Evolutionary conservation across 1,140 invertebrate species (phyloP).

Genomic region (Drosophila teissieri): DNA sequence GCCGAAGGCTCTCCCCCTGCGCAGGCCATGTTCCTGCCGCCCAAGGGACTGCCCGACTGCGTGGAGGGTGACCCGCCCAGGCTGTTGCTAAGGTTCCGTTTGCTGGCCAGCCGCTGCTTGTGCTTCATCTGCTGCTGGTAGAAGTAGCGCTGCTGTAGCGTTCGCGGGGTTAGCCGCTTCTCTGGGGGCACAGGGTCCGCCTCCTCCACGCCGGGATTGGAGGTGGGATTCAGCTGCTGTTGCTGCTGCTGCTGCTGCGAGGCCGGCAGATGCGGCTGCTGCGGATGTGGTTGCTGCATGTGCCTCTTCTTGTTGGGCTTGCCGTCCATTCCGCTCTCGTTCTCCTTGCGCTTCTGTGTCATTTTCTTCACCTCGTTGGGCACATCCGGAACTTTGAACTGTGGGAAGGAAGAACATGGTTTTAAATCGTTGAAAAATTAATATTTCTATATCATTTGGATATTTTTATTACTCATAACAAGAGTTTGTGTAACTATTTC

Average conservation of each 20-base stretch:
- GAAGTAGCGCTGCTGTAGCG: conserved; percentile 67
- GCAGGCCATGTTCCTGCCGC: conserved; percentile 1
- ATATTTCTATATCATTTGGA: not conserved
- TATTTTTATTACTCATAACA: not conserved
- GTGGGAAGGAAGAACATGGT: not conserved
- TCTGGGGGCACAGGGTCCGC: conserved; percentile 34
- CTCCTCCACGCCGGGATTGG: conserved; percentile 35
- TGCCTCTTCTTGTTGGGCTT: conserved; percentile 69
- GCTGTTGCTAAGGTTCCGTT: conserved; percentile 43
- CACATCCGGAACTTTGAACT: conserved; percentile 81
- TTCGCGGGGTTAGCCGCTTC: conserved; percentile 54
- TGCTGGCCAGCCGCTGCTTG: conserved; percentile 62
- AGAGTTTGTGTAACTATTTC: too few relatives aligned
- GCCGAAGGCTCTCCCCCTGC: conserved; percentile 4
- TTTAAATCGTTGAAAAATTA: not conserved
- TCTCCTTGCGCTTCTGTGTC: conserved; percentile 72
- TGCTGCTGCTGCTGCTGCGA: conserved; percentile 24
- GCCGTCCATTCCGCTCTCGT: conserved; percentile 49
- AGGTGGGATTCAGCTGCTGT: conserved; percentile 7
- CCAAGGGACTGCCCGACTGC: conserved; percentile 3
- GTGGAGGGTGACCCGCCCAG: conserved; percentile 9
- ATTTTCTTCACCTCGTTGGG: conserved; percentile 73
- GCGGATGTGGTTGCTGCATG: conserved; percentile 42
- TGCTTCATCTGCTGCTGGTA: conserved; percentile 75
- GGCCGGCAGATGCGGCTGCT: conserved; percentile 24